Evolutionary conservation across 2,113 vertebrate species (phyloP).

Genomic region (Strix uralensis): DNA sequence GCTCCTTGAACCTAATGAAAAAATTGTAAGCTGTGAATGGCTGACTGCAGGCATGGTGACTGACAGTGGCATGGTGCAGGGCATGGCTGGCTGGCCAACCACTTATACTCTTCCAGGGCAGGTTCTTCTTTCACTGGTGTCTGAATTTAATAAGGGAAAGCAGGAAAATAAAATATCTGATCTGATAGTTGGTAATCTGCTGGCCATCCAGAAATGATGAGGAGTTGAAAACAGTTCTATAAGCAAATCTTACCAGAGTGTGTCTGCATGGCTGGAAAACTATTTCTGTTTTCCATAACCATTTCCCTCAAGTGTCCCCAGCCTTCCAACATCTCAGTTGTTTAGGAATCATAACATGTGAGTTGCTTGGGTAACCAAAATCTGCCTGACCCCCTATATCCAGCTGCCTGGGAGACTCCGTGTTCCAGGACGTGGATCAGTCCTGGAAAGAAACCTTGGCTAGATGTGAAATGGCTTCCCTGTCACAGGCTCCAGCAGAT

Average conservation of each 20-base stretch:
- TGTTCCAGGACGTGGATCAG: neutral
- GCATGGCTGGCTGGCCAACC: rapidly evolving
- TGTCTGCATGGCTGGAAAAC: constrained; percentile 1
- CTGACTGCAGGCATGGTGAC: neutral
- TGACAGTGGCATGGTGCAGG: rapidly evolving
- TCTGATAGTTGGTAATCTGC: neutral
- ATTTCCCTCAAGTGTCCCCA: neutral
- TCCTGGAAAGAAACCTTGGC: neutral
- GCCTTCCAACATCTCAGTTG: constrained; percentile 38
- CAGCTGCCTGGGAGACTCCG: constrained; percentile 2
- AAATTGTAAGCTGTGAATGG: neutral
- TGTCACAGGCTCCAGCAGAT: neutral
- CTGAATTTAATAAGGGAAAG: neutral
- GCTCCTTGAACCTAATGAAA: neutral
- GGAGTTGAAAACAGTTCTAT: constrained; percentile 9
- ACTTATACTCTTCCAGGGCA: neutral
- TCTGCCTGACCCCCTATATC: neutral
- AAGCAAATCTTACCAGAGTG: neutral
- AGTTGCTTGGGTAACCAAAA: constrained; percentile 64
- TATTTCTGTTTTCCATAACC: constrained; percentile 7
- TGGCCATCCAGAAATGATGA: neutral
- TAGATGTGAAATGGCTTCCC: neutral
- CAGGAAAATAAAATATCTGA: neutral
- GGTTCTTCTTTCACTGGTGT: neutral
- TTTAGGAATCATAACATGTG: constrained; percentile 62